Evolutionary conservation across 2,797 vertebrate species (phyloP), one percentile per base, ranked within the genome.

Genomic region (Dendrocincla fuliginosa): DNA sequence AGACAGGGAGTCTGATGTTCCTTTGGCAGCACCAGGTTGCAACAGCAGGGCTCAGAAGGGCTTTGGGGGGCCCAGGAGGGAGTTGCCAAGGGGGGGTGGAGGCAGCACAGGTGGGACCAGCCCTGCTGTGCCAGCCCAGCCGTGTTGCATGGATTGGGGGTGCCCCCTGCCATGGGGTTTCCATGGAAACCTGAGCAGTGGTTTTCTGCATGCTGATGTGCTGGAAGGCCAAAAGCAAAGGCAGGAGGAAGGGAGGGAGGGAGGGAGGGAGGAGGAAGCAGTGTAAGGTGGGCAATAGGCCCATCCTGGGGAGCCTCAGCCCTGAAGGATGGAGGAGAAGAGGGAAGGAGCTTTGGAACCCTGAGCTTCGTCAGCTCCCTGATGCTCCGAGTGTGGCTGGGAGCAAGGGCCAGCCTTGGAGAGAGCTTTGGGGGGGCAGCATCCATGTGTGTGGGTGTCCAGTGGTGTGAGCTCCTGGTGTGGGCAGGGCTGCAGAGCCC

Each of bases 371-470:
- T 20, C 10, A 1, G 11, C 10, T 47, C 47, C 35, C 47, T 23
- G 69, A 6, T 49, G 63, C 50, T 41, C 69, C 20, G 83, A 52
- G 50, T 6, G 0, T 3, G 42, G 24, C 68, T 32, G 69, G 69
- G 44, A 67, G 37, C 6, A 3, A 13, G 47, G 52, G 32, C 25
- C 28, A 17, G 57, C 60, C 20, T 30, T 70, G 84, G 25, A 8
- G 41, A 9, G 50, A 55, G 28, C 22, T 68, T 2, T 1, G 3
- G 17, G n/a, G 10, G 16, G 9, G 18, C 60, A 89, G 52, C 30
- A 33, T 18, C 60, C 3, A 0, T 33, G 7, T 0, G 0, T 46
- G 1, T 1, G 1, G 12, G 39, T 49, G 37, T 33, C 37, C 8
- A 5, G 3, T 2, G 1, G 25, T 1, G 3, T 6, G 20, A 68